Evolutionary conservation across 1,140 invertebrate species (phyloP), one percentile per base, ranked within the genome.

Genomic region (Pararge aegeria): DNA sequence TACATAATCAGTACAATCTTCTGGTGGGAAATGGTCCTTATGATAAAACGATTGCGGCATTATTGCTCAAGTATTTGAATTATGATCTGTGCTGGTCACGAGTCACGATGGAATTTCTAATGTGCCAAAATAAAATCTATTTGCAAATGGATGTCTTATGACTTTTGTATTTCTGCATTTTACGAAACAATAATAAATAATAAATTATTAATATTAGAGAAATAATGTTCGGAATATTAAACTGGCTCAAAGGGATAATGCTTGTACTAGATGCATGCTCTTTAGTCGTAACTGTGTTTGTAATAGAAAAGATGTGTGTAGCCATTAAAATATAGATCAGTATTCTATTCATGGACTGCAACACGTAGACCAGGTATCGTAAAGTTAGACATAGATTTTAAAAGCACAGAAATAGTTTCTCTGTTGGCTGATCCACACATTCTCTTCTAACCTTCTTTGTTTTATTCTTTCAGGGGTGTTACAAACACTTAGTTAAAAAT

Each of bases 251-350:
- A 46, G 53, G 44, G 61, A 30, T 51, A 55, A 64, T 71, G 68
- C 58, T 55, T 57, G 55, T 76, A 64, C 55, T 85, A 83, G 78
- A 70, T 81, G 79, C 79, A 86, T 83, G 83, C 72, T 79, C 66
- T 73, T 64, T 79, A 84, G 81, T 68, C 51, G 71, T 84, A 76
- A 71, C 68, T 64, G 74, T 87, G 75, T 81, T 75, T 71, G 73
- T 84, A 64, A 78, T 87, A 83, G 80, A 75, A 72, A 67, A 60
- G 61, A 73, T 82, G 78, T 83, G 68, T 81, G 75, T 87, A 87
- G 84, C 67, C 73, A 70, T 75, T 52, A 61, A 75, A 61, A 64
- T 59, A 54, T 66, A 73, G 70, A 67, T 66, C 70, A 49, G 65
- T 69, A 73, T 73, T 65, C 59, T 77, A 68, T 66, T 59, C 55